A percentile compares a stretch with the other conserved stretches of the same genome.
phyloP scores from a whole-genome alignment of 2,797 vertebrate species.

The Phataginus tricuspis region DNA sequence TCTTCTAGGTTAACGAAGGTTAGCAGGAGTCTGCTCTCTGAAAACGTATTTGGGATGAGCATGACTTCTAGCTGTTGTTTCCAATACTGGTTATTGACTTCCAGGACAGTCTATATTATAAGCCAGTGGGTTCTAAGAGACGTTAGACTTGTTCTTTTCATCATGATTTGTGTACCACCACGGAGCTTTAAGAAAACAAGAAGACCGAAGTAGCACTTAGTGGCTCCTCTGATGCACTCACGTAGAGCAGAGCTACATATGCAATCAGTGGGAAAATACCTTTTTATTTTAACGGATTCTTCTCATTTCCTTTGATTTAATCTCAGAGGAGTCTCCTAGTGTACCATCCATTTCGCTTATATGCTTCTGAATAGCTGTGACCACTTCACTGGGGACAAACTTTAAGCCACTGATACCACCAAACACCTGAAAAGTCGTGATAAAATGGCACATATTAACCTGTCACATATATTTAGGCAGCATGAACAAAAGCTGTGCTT shows the following conservation, averaged over 20 bases:
- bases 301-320: constrained; percentile 84
- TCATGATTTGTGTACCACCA: rapidly evolving
- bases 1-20: not conserved
- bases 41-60: not conserved
- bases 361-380: constrained; percentile 69
- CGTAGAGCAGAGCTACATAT: not conserved
- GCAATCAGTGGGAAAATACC: not conserved
- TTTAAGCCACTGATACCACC: constrained; percentile 85
- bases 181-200: not conserved
- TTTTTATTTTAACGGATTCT: constrained; percentile 75
- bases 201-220: rapidly evolving
- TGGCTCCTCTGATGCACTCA: not conserved
- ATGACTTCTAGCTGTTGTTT: not conserved
- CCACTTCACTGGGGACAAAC: constrained; percentile 67
- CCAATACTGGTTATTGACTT: not conserved
- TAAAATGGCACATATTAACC: constrained; percentile 19
- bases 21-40: not conserved
- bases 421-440: constrained; percentile 87
- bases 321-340: not conserved
- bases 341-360: constrained; percentile 48
- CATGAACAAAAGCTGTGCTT: not conserved
- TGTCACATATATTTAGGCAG: not conserved
- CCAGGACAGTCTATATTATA: not conserved
- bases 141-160: not conserved
- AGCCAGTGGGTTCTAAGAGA: not conserved